Evolutionary conservation across 2,797 vertebrate genomes (phyloP).

Genomic region (Siniperca scherzeri): DNA sequence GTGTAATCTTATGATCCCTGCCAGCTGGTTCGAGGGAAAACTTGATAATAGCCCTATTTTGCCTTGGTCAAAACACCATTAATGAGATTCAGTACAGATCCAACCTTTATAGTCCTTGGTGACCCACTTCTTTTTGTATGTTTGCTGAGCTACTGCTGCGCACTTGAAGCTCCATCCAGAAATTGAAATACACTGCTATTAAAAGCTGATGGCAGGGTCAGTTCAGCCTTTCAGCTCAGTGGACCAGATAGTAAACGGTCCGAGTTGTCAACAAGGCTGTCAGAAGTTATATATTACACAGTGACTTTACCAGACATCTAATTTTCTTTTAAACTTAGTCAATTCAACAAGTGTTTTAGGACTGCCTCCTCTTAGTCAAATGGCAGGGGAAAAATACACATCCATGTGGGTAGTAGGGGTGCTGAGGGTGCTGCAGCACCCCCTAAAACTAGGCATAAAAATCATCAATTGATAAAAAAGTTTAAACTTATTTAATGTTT

Average conservation of each 20-base stretch:
- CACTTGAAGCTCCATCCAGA: constrained; percentile 19
- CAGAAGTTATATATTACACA: neutral
- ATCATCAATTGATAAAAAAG: no score
- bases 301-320: neutral
- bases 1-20: constrained; percentile 44
- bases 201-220: neutral
- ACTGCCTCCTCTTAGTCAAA: neutral
- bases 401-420: no score
- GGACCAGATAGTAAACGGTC: neutral
- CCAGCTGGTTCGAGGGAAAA: constrained; percentile 41
- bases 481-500: no score
- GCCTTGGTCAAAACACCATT: constrained; percentile 33
- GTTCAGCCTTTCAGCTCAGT: neutral
- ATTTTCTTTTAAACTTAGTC: neutral
- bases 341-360: neutral
- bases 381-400: neutral
- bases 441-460: no score
- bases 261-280: neutral
- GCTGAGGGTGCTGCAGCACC: no score
- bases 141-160: constrained; percentile 22
- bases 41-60: constrained; percentile 56
- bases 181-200: constrained; percentile 19
- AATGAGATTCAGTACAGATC: constrained; percentile 42
- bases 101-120: neutral
- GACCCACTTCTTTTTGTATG: constrained; percentile 38